phyloP scores from a whole-genome alignment of 2,888 invertebrate genomes.

The Cacoxenus indagator region DNA sequence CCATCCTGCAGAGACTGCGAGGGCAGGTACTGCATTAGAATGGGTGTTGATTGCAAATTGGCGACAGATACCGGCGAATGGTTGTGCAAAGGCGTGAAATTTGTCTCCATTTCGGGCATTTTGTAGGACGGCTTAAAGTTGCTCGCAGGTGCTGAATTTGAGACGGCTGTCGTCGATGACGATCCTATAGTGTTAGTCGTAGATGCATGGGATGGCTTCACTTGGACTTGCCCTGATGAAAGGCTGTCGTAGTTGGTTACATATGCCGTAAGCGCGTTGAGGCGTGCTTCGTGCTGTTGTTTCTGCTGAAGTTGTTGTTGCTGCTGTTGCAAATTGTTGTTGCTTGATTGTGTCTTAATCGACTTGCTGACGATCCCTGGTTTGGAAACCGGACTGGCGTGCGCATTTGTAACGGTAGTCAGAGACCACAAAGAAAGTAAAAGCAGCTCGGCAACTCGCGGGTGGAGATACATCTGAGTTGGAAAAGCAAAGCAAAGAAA shows the following conservation, averaged over 20 bases:
- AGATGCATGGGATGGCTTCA: slow-evolving; percentile 21
- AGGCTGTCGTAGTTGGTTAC: slow-evolving; percentile 61
- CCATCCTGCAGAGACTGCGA: slow-evolving; percentile 57
- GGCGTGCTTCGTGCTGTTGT: slow-evolving; percentile 52
- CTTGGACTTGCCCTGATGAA: slow-evolving; percentile 31
- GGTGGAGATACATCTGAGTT: slow-evolving; percentile 42
- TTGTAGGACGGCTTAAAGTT: slow-evolving; percentile 62
- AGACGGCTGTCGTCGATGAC: slow-evolving; percentile 2
- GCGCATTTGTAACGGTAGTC: slow-evolving; percentile 12
- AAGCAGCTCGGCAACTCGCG: slow-evolving; percentile 39
- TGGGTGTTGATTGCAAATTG: slow-evolving; percentile 55
- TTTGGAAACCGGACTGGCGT: slow-evolving; percentile 54
- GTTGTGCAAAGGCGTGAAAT: slow-evolving; percentile 65
- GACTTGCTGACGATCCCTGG: slow-evolving; percentile 59
- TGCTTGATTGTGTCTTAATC: slow-evolving; percentile 42
- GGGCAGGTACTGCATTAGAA: slow-evolving; percentile 69
- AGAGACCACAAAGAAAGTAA: slow-evolving; percentile 36
- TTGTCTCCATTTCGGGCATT: slow-evolving; percentile 65
- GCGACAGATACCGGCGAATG: slow-evolving; percentile 18
- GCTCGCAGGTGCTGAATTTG: neutral
- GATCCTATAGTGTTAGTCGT: neutral
- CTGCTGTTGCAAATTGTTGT: slow-evolving; percentile 29
- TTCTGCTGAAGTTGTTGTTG: slow-evolving; percentile 39
- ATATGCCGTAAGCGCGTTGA: slow-evolving; percentile 65
- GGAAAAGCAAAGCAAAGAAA: neutral